These are phyloP conservation scores for Amblyteles armatorius DNA, from an alignment of 2,888 invertebrate genomes.

Conservation along the genomic window DNA sequence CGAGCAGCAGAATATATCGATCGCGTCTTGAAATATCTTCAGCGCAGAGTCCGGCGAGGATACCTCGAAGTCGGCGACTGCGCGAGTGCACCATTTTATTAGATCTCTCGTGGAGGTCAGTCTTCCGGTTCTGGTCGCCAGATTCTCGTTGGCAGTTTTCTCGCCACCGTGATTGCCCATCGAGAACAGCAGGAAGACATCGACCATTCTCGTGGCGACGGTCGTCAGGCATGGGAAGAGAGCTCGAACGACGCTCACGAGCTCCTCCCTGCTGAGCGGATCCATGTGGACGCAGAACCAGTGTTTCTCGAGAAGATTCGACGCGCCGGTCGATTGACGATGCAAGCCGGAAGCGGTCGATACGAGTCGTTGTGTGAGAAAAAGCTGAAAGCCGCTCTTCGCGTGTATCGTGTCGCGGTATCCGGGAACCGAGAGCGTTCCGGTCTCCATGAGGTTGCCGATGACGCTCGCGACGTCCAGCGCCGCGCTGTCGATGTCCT, in stretches of 20 bases:
- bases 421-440: slow-evolving; percentile 93
- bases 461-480: slow-evolving; percentile 96
- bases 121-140: slow-evolving; percentile 86
- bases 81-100: slow-evolving; percentile 95
- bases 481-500: slow-evolving; percentile 97
- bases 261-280: slow-evolving; percentile 91
- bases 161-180: slow-evolving; percentile 88
- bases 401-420: slow-evolving; percentile 93
- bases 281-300: slow-evolving; percentile 93
- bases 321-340: slow-evolving; percentile 86
- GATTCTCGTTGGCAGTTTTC: slow-evolving; percentile 81
- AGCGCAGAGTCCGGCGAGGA: slow-evolving; percentile 89
- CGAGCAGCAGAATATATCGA: slow-evolving; percentile 96
- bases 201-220: slow-evolving; percentile 91
- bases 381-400: slow-evolving; percentile 95
- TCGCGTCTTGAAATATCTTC: slow-evolving; percentile 93
- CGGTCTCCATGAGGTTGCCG: slow-evolving; percentile 93
- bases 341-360: slow-evolving; percentile 74
- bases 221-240: slow-evolving; percentile 90
- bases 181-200: slow-evolving; percentile 93
- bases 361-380: slow-evolving; percentile 91
- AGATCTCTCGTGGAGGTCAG: slow-evolving; percentile 94
- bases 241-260: slow-evolving; percentile 89
- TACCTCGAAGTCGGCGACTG: slow-evolving; percentile 90
- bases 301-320: slow-evolving; percentile 92